A percentile compares a stretch with the other conserved stretches of the same genome.
These are phyloP conservation scores for Melitaea athalia DNA, from an alignment of 2,888 invertebrate species.

Conservation along the genomic window DNA sequence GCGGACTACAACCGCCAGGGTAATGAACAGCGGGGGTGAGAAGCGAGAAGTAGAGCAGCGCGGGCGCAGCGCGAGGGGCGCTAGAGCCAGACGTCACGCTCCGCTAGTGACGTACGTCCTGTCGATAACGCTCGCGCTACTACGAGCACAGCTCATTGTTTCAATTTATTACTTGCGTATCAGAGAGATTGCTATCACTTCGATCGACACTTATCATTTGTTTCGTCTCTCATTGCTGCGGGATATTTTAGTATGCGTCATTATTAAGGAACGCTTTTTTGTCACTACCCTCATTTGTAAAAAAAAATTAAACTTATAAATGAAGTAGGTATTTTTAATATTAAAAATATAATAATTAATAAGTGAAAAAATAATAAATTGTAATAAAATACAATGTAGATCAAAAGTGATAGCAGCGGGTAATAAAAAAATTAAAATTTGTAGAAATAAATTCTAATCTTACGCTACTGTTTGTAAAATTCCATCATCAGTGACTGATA, in stretches of 20 bases:
- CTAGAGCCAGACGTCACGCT: conserved; percentile 62
- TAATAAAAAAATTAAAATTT: conserved; percentile 18
- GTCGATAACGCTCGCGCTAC: conserved; percentile 52
- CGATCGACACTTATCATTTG: conserved; percentile 36
- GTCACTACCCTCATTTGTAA: conserved; percentile 12
- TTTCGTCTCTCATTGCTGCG: conserved; percentile 6
- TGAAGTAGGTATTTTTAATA: background rate
- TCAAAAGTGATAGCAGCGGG: conserved; percentile 1
- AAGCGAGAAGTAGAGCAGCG: conserved; percentile 9
- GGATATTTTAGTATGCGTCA: background rate
- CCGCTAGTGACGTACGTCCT: conserved; percentile 65
- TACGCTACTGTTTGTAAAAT: conserved; percentile 70
- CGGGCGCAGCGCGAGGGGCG: conserved; percentile 34
- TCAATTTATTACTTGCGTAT: conserved; percentile 47
- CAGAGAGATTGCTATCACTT: conserved; percentile 41
- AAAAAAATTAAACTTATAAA: background rate
- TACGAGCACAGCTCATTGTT: conserved; percentile 51
- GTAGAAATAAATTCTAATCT: conserved; percentile 63
- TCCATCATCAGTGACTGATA: conserved; percentile 66
- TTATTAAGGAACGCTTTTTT: background rate
- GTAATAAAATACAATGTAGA: background rate
- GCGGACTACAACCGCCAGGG: conserved; percentile 32
- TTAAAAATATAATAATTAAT: background rate
- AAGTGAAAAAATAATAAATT: background rate
- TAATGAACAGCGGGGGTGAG: conserved; percentile 36